A percentile compares a stretch with the other conserved stretches of the same genome.
These are phyloP conservation scores for Ichneumon xanthorius DNA, from an alignment of 2,888 invertebrate species.

Conservation along the genomic window DNA sequence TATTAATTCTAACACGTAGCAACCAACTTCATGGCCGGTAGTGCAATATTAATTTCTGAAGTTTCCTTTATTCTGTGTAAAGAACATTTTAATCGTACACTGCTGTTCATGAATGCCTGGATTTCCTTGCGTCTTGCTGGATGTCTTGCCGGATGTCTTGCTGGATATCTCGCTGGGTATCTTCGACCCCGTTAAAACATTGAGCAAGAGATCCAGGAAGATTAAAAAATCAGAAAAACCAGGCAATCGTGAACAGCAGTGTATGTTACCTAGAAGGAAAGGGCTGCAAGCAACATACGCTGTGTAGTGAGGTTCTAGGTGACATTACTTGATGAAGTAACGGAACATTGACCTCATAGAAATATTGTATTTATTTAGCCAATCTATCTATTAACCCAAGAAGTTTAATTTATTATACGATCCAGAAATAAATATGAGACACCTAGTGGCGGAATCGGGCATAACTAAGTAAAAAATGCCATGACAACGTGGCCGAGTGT, in stretches of 20 bases:
- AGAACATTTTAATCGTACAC: not conserved
- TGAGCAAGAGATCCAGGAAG: too few species aligned
- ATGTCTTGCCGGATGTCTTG: too few species aligned
- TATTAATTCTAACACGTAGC: constrained; percentile 19
- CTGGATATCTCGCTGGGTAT: too few species aligned
- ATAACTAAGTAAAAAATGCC: too few species aligned
- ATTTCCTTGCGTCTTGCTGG: too few species aligned
- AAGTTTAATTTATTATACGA: not conserved
- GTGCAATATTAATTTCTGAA: constrained; percentile 77
- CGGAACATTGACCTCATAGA: constrained; percentile 15
- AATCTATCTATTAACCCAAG: not conserved
- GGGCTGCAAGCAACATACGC: not conserved
- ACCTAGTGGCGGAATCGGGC: too few species aligned
- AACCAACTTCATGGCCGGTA: constrained; percentile 73
- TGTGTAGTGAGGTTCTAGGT: constrained; percentile 34
- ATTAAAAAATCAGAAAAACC: too few species aligned
- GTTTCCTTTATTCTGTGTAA: constrained; percentile 21
- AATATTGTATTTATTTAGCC: not conserved
- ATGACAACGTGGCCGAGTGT: too few species aligned
- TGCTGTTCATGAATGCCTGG: too few species aligned
- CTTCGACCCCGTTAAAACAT: too few species aligned
- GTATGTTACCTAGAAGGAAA: not conserved
- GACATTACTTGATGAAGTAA: constrained; percentile 23
- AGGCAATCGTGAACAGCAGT: too few species aligned
- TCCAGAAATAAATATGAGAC: too few species aligned